Evolutionary conservation across 2,797 vertebrate species (phyloP), one percentile per base, ranked within the genome.

Genomic region (Sparus aurata): DNA sequence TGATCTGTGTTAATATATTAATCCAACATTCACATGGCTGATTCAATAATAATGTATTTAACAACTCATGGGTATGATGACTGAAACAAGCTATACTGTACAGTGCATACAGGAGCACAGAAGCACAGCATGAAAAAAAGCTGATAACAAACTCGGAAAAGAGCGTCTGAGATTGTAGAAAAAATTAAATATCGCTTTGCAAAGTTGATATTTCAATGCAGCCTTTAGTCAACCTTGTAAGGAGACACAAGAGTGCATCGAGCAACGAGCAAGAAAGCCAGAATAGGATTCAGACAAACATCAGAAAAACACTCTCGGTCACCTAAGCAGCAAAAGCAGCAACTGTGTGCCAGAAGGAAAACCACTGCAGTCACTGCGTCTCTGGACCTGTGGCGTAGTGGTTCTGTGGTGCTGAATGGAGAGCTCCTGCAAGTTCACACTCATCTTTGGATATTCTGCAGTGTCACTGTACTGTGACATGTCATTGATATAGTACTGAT

Each of bases 371-470:
- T n/a, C 45, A n/a, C 12, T 11, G 54, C 12, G 2, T 53, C n/a
- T 27, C 46, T 60, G 65, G 47, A 27, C 30, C 12, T 9, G 12
- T 13, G 3, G 20, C 8, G 12, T 4, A 8, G 47, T 7, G 15
- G 53, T 34, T 9, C 12, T 18, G 66, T 79, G 77, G 70, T 79
- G 77, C 77, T 79, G 77, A 73, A 79, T 1, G 77, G 77, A 79
- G 64, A 79, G 69, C 77, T 79, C 77, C 77, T 67, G 41, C 23
- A 20, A 23, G 17, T 50, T 41, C 38, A 49, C 41, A 25, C 27
- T 16, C n/a, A 34, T 46, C 23, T 41, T 49, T 20, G 11, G 12
- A 57, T 22, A 15, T 12, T 23, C 25, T 23, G 20, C 23, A 45
- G 22, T 34, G 46, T 30, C 25, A 34, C 46, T 23, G 12, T 0